Conservation (phyloP, 1,140 invertebrate genomes). For the Trigoniulus corallinus region DNA sequence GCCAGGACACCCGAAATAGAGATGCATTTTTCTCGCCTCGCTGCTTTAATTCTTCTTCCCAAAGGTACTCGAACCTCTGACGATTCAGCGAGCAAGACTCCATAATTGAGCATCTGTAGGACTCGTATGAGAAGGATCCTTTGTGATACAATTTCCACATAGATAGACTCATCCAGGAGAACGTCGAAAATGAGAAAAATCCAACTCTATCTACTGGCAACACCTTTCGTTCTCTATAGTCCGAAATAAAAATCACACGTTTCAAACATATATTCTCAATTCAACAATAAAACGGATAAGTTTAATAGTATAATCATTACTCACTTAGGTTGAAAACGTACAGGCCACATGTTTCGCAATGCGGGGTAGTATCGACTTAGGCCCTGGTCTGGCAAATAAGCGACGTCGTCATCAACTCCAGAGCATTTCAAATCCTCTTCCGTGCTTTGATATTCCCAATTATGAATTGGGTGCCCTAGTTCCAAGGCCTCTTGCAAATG, state of each 20-base stretch:
- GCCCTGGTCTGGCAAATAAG: background rate
- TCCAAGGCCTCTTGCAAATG: background rate
- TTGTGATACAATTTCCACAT: conserved; percentile 36
- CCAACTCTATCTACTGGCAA: conserved; percentile 33
- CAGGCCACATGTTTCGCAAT: background rate
- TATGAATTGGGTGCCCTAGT: background rate
- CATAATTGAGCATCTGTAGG: conserved; percentile 8
- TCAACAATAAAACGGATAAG: no score
- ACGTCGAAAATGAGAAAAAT: conserved; percentile 35
- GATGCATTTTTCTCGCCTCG: conserved; percentile 27
- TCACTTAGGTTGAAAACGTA: background rate
- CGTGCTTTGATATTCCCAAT: background rate
- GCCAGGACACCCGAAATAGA: conserved; percentile 33
- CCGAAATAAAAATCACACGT: conserved; percentile 7
- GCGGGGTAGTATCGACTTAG: background rate
- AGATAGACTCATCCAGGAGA: conserved; percentile 38
- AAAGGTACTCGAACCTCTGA: conserved; percentile 30
- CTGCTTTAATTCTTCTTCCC: conserved; percentile 31
- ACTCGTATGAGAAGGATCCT: conserved; percentile 24
- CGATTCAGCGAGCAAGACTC: conserved; percentile 9
- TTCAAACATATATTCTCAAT: no score
- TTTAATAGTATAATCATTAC: no score
- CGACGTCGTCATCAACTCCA: background rate
- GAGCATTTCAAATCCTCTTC: background rate
- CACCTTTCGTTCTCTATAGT: conserved; percentile 17